Evolutionary conservation across 2,113 vertebrate species (phyloP).

Genomic region (Indri indri): DNA sequence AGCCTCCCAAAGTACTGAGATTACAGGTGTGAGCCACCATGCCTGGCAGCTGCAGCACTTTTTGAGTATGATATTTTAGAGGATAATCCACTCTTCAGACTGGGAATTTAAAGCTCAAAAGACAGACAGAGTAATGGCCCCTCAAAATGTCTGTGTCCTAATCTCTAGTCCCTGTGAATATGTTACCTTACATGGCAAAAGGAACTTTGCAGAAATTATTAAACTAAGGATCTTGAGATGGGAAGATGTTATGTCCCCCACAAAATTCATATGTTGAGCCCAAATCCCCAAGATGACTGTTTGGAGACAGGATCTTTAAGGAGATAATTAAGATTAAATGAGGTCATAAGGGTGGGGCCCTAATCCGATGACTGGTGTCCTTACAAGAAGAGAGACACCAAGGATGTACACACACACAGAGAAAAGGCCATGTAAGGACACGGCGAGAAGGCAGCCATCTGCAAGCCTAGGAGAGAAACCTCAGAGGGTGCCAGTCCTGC

Average conservation of each 20-base stretch:
- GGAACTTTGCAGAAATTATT: not conserved
- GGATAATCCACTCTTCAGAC: not conserved
- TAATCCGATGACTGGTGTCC: not conserved
- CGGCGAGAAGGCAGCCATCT: not conserved
- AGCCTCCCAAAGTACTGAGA: too few species aligned
- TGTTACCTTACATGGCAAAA: not conserved
- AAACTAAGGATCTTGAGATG: not conserved
- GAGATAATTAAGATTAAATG: not conserved
- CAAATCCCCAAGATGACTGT: not conserved
- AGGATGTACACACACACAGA: not conserved
- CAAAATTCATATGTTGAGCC: not conserved
- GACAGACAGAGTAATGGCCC: not conserved
- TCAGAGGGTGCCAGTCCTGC: not conserved
- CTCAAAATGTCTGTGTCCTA: not conserved
- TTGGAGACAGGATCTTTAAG: not conserved
- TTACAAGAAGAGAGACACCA: not conserved
- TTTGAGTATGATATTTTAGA: not conserved
- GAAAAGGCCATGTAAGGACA: not conserved
- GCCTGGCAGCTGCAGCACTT: too few species aligned
- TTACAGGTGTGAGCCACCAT: too few species aligned
- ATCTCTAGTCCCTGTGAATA: not conserved
- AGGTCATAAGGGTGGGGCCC: not conserved
- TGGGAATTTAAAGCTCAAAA: not conserved
- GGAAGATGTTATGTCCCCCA: not conserved
- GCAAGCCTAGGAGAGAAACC: not conserved